phyloP scores from a whole-genome alignment of 37 sponge, comb jelly and placozoan genomes.

The Petrosia ficiformis region DNA sequence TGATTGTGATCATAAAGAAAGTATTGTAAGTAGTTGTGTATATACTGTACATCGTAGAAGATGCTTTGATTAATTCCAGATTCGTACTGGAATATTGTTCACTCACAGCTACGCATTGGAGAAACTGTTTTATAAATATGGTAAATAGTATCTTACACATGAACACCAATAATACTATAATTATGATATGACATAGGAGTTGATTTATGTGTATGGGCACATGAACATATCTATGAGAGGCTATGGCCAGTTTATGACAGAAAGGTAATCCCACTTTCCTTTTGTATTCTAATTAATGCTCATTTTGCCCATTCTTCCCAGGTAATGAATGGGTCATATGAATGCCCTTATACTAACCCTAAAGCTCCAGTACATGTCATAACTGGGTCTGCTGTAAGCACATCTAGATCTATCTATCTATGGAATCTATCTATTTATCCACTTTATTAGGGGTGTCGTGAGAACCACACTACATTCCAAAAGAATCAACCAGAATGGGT shows the following conservation, averaged over 20 bases:
- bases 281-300: neutral
- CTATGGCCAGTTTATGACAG: conserved; percentile 49
- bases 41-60: no score
- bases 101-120: conserved; percentile 14
- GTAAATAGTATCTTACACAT: conserved; percentile 9
- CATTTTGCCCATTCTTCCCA: neutral
- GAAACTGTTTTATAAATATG: conserved; percentile 43
- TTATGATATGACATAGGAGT: conserved; percentile 42
- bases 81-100: neutral
- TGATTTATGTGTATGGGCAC: conserved; percentile 36
- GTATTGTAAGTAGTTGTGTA: conserved; percentile 27
- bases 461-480: conserved; percentile 4
- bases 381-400: conserved; percentile 27
- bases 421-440: no score
- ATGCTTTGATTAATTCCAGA: neutral
- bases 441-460: conserved; percentile 50
- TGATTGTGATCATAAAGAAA: conserved; percentile 40
- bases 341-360: conserved; percentile 18
- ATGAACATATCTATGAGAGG: conserved; percentile 53
- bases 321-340: conserved; percentile 15
- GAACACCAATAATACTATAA: neutral
- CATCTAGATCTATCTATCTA: no score
- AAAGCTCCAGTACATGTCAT: conserved; percentile 14
- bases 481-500: conserved; percentile 29
- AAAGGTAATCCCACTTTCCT: conserved; percentile 1